phyloP scores from a whole-genome alignment of 2,797 vertebrate species.

The Smutsia gigantea region DNA sequence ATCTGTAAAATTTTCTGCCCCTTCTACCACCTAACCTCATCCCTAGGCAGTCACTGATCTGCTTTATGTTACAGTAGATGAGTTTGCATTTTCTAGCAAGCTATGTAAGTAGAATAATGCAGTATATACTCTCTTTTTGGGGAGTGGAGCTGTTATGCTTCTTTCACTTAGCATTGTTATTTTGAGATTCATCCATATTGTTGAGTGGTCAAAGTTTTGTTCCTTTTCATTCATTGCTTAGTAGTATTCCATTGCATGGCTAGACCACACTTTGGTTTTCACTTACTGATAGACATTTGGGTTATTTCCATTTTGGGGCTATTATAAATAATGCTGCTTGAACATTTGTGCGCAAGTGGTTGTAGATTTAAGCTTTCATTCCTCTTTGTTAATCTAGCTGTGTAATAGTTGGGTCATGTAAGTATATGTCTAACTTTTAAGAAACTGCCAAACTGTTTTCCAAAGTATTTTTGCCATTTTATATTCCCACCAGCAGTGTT shows the following conservation, averaged over 20 bases:
- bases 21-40: neutral
- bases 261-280: neutral
- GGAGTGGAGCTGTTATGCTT: neutral
- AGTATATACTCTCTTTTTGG: neutral
- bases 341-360: neutral
- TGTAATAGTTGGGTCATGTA: neutral
- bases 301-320: neutral
- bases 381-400: neutral
- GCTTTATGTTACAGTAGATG: neutral
- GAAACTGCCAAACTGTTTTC: neutral
- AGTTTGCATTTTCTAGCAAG: neutral
- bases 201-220: neutral
- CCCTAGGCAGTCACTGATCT: neutral
- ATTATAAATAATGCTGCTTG: slow-evolving; percentile 26
- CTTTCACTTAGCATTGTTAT: neutral
- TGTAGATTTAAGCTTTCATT: neutral
- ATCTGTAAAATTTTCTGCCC: neutral
- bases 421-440: slow-evolving; percentile 15
- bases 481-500: neutral
- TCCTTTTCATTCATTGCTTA: slow-evolving; percentile 10
- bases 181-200: neutral
- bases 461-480: neutral
- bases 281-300: neutral
- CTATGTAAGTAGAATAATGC: neutral
- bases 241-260: neutral